Conservation (phyloP, 1,140 invertebrate species). For the Steinernema khuongi region DNA sequence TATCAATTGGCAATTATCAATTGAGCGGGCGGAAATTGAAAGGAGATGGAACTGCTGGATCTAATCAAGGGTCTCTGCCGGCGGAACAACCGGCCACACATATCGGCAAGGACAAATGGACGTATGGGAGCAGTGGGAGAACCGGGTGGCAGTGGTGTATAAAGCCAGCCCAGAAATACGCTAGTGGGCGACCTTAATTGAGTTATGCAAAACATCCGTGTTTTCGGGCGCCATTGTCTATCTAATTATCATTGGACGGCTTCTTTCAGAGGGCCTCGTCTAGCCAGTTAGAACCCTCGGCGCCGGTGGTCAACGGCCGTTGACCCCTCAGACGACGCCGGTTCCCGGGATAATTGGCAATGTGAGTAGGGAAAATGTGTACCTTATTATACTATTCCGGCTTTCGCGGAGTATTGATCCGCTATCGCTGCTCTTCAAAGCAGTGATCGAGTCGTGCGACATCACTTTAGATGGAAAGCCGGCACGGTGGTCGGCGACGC, state of each 20-base stretch:
- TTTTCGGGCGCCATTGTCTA: background rate
- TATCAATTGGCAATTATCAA: background rate
- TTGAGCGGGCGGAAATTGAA: constrained; percentile 9
- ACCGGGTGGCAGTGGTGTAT: background rate
- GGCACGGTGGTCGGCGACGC: background rate
- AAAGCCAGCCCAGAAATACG: background rate
- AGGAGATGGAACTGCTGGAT: constrained; percentile 9
- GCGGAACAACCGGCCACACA: constrained; percentile 18
- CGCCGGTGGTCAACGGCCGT: too few relatives aligned
- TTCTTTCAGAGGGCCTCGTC: background rate
- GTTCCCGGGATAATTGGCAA: too few relatives aligned
- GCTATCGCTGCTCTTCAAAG: background rate
- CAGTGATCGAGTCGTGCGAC: background rate
- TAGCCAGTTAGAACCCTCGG: too few relatives aligned
- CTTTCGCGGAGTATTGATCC: background rate
- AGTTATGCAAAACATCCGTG: constrained; percentile 4
- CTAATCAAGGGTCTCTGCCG: background rate
- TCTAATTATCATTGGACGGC: background rate
- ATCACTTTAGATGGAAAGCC: background rate
- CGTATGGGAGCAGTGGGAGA: constrained; percentile 11
- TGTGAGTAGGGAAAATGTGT: background rate
- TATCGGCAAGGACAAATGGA: background rate
- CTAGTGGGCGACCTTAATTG: constrained; percentile 5
- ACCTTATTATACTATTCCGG: constrained; percentile 1
- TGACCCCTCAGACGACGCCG: too few relatives aligned